Base-by-base conservation (phyloP, 1,140 invertebrate species). In the Macrocentrus cingulum region DNA sequence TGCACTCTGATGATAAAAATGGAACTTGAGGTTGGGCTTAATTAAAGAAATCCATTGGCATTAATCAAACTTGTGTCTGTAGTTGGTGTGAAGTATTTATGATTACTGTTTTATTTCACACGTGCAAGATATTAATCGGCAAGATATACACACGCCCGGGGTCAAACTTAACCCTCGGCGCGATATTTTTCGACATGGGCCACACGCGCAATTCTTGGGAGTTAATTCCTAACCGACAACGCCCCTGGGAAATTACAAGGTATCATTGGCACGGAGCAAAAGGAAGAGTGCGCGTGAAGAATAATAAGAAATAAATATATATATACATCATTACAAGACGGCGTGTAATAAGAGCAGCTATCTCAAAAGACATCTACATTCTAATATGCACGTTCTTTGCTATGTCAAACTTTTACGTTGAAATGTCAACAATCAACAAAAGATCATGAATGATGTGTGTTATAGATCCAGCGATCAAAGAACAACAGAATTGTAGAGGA, bases 201-300 rank as follows among this genome's bases (percentile, higher is more conserved):
- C 36, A 9, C 42, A 41, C 37, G 32, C 20, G 48, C 37, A 63
- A 32, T 50, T 49, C 34, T 20, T 39, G 32, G 15, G 16, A 51
- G 32, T 58, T 64, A 56, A 56, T 61, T 60, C 34, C 39, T 37
- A 16, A 36, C 32, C 39, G 44, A 70, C 53, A 57, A 62, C 59
- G 52, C 72, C 71, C 70, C 48, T 68, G 72, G 72, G 72, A 75
- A 75, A 75, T 73, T 73, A 75, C 65, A 66, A 57, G 45, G 59
- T 61, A 71, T 72, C 67, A 75, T 71, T 72, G 71, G 72, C 70
- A 67, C 63, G 62, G 44, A 42, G 41, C 20, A 57, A 37, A 34
- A 57, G 53, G 20, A 48, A 8, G 23, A 57, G 20, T 1, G 9
- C 51, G 23, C n/a, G 9, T 18, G 22, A 48, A 7, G 18, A 15